Evolutionary conservation across 2,888 invertebrate genomes (phyloP).

Genomic region (Epirrhoe tristata): DNA sequence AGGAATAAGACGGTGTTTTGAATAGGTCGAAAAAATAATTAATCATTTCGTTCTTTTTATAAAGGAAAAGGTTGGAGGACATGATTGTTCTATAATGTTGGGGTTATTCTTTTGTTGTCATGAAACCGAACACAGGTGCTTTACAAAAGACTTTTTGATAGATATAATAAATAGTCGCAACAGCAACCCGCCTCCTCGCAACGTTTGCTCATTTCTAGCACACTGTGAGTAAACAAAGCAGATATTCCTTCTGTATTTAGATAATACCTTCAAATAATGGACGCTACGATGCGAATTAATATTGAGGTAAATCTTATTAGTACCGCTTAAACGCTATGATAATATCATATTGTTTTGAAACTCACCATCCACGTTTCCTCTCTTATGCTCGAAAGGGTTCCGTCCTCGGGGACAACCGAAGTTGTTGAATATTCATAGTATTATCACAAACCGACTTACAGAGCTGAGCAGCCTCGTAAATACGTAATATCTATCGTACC

Average conservation of each 20-base stretch:
- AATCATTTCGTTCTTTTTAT: slow-evolving; percentile 81
- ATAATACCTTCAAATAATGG: slow-evolving; percentile 81
- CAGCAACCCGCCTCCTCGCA: slow-evolving; percentile 51
- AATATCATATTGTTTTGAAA: slow-evolving; percentile 84
- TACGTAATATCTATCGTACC: slow-evolving; percentile 69
- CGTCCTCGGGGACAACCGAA: slow-evolving; percentile 75
- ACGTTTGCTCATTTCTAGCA: slow-evolving; percentile 54
- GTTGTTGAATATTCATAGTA: slow-evolving; percentile 81
- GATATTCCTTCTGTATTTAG: slow-evolving; percentile 68
- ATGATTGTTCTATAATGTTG: slow-evolving; percentile 78
- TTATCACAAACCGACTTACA: slow-evolving; percentile 79
- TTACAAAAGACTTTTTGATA: slow-evolving; percentile 42
- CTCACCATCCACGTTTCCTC: slow-evolving; percentile 80
- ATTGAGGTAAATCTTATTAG: slow-evolving; percentile 85
- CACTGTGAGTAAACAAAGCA: slow-evolving; percentile 58
- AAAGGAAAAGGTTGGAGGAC: slow-evolving; percentile 79
- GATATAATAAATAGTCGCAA: slow-evolving; percentile 54
- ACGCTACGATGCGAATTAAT: slow-evolving; percentile 82
- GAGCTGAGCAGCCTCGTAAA: slow-evolving; percentile 73
- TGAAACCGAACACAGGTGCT: slow-evolving; percentile 55
- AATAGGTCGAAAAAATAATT: slow-evolving; percentile 83
- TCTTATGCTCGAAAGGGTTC: slow-evolving; percentile 81
- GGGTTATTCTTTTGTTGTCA: slow-evolving; percentile 72
- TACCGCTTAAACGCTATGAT: slow-evolving; percentile 81
- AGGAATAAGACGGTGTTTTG: slow-evolving; percentile 83